These are phyloP conservation scores for Cochlearius cochlearius DNA, from an alignment of 2,113 vertebrate species.

Conservation along the genomic window DNA sequence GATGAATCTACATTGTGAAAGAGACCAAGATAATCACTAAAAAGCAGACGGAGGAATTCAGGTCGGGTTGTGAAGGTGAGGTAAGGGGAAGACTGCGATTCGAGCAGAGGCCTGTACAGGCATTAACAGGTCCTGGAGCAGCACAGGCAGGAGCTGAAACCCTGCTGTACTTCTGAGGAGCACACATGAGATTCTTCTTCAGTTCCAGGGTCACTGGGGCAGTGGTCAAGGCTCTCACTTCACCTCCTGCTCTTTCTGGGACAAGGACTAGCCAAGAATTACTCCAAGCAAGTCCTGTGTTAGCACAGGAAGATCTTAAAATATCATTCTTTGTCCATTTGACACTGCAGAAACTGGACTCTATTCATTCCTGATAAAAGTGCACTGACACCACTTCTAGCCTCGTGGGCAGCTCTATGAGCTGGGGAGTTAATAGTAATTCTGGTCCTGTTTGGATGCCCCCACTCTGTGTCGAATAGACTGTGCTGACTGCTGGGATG, in stretches of 20 bases:
- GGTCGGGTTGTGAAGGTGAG: neutral
- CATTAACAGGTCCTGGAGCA: neutral
- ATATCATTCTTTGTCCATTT: neutral
- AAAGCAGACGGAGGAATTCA: neutral
- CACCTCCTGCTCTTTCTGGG: neutral
- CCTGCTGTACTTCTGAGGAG: constrained; percentile 9
- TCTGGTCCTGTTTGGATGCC: neutral
- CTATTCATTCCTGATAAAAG: neutral
- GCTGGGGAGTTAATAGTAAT: neutral
- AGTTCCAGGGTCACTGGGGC: neutral
- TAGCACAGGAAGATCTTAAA: neutral
- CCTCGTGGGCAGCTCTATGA: neutral
- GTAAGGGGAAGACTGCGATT: neutral
- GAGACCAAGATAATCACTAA: neutral
- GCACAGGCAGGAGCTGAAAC: neutral
- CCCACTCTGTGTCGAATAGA: neutral
- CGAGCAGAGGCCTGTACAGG: neutral
- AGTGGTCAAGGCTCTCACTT: neutral
- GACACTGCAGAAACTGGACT: neutral
- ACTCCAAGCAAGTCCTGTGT: neutral
- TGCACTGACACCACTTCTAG: neutral
- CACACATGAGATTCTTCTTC: neutral
- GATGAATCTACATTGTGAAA: neutral
- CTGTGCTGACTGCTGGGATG: neutral
- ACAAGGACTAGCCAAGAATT: neutral